These are phyloP conservation scores for Monoplex corrugatus DNA, from an alignment of 2,888 invertebrate species.

Conservation along the genomic window DNA sequence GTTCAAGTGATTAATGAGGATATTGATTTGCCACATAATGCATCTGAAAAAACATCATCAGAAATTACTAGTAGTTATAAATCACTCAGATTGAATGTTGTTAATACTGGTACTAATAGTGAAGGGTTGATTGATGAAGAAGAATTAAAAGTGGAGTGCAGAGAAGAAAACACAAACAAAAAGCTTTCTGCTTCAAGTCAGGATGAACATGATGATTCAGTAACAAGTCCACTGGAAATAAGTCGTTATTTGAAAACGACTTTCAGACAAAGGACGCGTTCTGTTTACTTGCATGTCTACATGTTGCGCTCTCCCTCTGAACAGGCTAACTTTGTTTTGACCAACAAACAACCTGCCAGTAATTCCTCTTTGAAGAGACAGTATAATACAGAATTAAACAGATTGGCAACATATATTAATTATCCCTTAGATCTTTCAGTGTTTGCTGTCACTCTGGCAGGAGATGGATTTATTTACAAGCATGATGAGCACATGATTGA, in stretches of 20 bases:
- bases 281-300: background rate
- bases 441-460: slow-evolving; percentile 30
- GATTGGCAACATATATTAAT: slow-evolving; percentile 12
- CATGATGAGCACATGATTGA: background rate
- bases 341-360: background rate
- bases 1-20: background rate
- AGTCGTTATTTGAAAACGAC: background rate
- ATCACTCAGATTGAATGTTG: background rate
- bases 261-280: background rate
- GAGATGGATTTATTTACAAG: slow-evolving; percentile 29
- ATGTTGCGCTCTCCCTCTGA: background rate
- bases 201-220: background rate
- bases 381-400: background rate
- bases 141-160: background rate
- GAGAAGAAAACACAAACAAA: background rate
- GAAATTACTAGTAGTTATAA: background rate
- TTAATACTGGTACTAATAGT: background rate
- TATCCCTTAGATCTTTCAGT: background rate
- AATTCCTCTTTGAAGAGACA: background rate
- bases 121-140: background rate
- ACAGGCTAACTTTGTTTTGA: no score
- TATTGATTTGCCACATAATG: slow-evolving; percentile 19
- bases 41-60: background rate
- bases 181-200: background rate
- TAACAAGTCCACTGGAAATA: slow-evolving; percentile 28